These are phyloP conservation scores for Crossocerus cetratus DNA, from an alignment of 2,888 invertebrate genomes.

Conservation along the genomic window DNA sequence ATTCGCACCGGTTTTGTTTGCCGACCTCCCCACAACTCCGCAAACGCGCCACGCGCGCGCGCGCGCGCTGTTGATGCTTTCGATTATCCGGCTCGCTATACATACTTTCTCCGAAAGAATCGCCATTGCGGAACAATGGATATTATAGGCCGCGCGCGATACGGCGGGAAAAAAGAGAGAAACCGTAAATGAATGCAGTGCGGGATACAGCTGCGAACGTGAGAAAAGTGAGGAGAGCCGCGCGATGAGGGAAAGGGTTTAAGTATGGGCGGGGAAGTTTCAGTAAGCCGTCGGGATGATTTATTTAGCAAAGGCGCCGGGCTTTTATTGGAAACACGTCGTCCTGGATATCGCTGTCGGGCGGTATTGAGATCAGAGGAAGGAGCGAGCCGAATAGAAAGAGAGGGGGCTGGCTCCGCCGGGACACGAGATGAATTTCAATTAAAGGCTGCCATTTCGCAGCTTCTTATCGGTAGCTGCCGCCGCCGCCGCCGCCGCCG, in stretches of 20 bases:
- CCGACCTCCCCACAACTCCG: too few relatives aligned
- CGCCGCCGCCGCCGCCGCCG: background rate
- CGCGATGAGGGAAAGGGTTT: background rate
- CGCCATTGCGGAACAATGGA: background rate
- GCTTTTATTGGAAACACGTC: constrained; percentile 52
- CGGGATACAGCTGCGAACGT: too few relatives aligned
- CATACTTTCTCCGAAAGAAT: background rate
- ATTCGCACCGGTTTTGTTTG: too few relatives aligned
- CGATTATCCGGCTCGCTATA: constrained; percentile 6
- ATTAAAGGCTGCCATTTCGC: constrained; percentile 37
- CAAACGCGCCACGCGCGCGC: too few relatives aligned
- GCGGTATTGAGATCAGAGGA: constrained; percentile 17
- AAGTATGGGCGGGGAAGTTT: constrained; percentile 20
- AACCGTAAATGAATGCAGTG: too few relatives aligned
- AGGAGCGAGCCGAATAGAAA: background rate
- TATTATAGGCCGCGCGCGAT: background rate
- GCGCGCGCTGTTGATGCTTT: too few relatives aligned
- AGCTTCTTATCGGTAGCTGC: constrained; percentile 10
- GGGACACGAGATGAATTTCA: constrained; percentile 51
- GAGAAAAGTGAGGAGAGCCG: constrained; percentile 1
- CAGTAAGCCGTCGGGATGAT: constrained; percentile 38
- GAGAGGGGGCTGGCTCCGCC: constrained; percentile 11
- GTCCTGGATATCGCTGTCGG: constrained; percentile 43
- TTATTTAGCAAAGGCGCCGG: constrained; percentile 46
- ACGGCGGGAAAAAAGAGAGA: background rate